Conservation (phyloP, 2,113 vertebrate genomes). For the Erpornis zantholeuca region DNA sequence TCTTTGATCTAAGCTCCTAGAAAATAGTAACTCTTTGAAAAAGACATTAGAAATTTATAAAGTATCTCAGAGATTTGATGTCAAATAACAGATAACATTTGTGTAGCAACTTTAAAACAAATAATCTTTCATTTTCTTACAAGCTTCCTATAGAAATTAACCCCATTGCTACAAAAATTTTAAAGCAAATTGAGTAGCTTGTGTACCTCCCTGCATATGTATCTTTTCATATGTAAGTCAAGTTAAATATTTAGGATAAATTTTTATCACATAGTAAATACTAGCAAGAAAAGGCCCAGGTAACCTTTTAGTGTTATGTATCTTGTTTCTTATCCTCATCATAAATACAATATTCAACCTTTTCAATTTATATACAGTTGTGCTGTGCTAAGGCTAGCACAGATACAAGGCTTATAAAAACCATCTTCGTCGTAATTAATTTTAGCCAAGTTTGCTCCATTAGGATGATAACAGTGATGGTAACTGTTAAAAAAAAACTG, state of each 20-base stretch:
- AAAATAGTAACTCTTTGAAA: neutral
- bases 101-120: neutral
- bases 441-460: neutral
- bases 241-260: neutral
- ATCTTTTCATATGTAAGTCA: neutral
- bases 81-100: neutral
- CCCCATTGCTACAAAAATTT: neutral
- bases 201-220: neutral
- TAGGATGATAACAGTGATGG: neutral
- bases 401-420: neutral
- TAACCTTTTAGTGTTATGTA: neutral
- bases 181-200: neutral
- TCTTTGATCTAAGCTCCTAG: neutral
- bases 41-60: neutral
- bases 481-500: neutral
- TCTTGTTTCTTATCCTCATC: neutral
- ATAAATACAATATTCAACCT: neutral
- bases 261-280: neutral
- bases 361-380: neutral
- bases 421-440: neutral
- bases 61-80: neutral
- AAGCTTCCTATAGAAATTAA: neutral
- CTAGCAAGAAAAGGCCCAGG: neutral
- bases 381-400: neutral
- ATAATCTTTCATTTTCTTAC: neutral